Base-by-base conservation (phyloP, 2,888 invertebrate species). In the Vanessa cardui region DNA sequence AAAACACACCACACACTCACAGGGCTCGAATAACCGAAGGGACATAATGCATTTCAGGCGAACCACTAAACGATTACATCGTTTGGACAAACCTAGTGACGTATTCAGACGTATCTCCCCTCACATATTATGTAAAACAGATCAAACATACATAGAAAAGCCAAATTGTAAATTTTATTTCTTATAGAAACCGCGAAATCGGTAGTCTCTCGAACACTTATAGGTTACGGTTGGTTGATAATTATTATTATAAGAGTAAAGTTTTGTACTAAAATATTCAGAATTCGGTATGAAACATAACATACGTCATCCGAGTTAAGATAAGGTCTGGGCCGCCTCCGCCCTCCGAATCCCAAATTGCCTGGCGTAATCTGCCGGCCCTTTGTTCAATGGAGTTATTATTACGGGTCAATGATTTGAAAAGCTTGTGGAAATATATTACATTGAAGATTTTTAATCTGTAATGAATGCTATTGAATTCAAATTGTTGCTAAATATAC, bases 351-450 rank as follows among this genome's bases (percentile, higher is more conserved):
- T 80, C 75, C 83, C 76, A 88, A 89, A 89, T 89, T 84, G 86
- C 81, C 84, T 81, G 83, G 79, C 83, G 83, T 86, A 87, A 89
- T 86, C 81, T 83, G 83, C 78, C 79, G 81, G 82, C 85, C 87
- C 86, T 89, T 89, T 88, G 83, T 87, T 78, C 82, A 83, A 87
- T 87, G 80, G 82, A 84, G 84, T 87, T 89, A 85, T 89, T 90
- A 88, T 87, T 86, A 83, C 85, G 86, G 87, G 78, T 80, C 84
- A 82, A 80, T 86, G 87, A 85, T 87, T 89, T 87, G 81, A 86
- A 85, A 83, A 75, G 79, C 77, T 78, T 80, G 33, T 61, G 18
- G 47, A 54, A 65, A 63, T 64, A 63, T 56, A 61, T 63, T 58
- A 16, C 8, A 45, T 49, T 72, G 76, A 76, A 74, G 73, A 72